Conservation (phyloP, 2,113 vertebrate genomes). For the Microcebus griseorufus region DNA sequence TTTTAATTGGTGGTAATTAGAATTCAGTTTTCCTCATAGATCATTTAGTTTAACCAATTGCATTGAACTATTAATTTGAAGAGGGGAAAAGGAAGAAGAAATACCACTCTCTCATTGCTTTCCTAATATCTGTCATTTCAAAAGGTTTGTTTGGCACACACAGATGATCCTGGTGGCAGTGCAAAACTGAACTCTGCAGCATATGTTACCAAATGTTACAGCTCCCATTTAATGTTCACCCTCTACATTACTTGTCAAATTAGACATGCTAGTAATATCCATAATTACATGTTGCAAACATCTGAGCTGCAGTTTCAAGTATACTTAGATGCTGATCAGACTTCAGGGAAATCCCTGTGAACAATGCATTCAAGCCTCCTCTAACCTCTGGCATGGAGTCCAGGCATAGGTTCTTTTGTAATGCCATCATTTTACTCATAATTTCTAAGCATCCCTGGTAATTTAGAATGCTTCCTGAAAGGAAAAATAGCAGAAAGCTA, state of each 20-base stretch:
- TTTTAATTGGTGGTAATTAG: background rate
- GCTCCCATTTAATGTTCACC: constrained; percentile 65
- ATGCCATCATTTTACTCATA: constrained; percentile 20
- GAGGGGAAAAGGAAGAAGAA: background rate
- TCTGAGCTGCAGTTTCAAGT: constrained; percentile 69
- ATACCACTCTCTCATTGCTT: constrained; percentile 9
- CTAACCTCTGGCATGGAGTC: constrained; percentile 60
- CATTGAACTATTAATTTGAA: constrained; percentile 28
- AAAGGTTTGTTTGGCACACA: constrained; percentile 45
- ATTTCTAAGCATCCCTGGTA: constrained; percentile 36
- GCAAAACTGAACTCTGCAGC: constrained; percentile 13
- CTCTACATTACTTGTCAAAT: constrained; percentile 74
- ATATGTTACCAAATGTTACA: constrained; percentile 58
- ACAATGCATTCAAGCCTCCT: constrained; percentile 69
- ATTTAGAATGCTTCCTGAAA: constrained; percentile 47
- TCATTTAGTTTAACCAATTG: constrained; percentile 43
- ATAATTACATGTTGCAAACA: constrained; percentile 76
- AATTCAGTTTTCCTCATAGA: constrained; percentile 33
- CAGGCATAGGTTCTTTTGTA: constrained; percentile 40
- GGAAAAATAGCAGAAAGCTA: constrained; percentile 26
- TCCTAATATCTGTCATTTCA: constrained; percentile 41
- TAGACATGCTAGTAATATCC: constrained; percentile 70
- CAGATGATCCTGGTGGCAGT: background rate
- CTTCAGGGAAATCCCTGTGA: constrained; percentile 78
- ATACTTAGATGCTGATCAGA: constrained; percentile 79